Base-by-base conservation (phyloP, 2,113 vertebrate genomes). In the Agelaius phoeniceus region DNA sequence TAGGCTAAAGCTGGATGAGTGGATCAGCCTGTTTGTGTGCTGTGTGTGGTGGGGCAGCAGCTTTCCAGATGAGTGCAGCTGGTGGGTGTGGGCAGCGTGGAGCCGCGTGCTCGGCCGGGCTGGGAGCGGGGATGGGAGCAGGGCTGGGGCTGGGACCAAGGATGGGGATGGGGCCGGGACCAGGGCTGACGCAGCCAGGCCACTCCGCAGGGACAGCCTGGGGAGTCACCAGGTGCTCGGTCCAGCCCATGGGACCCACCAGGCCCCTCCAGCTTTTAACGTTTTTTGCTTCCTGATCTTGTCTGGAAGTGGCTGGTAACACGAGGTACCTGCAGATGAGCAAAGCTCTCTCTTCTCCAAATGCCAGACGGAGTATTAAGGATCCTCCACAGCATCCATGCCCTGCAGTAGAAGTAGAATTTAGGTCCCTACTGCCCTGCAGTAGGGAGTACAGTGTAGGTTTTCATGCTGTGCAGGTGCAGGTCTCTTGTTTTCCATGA, bases 211-310 rank as follows among this genome's bases (percentile, higher is more conserved):
- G 35, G 37, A 14, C 55, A 6, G 54, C 46, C 55, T 35, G 5
- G 6, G 49, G 15, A 20, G 71, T n/a, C 41, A 0, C 13, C 0
- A 1, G 44, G 33, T 3, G 13, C 9, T 11, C 2, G 10, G 11
- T 7, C n/a, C 20, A 3, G 19, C 48, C 74, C 1, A 0, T 3
- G 62, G 30, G 7, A 27, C 48, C 20, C n/a, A 5, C 30, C 39
- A 1, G 30, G 4, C 48, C 55, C n/a, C 71, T 41, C 1, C 35
- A 49, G 15, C 27, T 9, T 21, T 35, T 2, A 13, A 8, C 23
- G 4, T 24, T n/a, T 55, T 39, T 58, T 0, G 0, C 27, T 61
- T 86, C 54, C 65, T 54, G n/a, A 3, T 41, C 37, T 61, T 44
- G 44, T 28, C 51, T 74, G 30, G 13, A 3, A 0, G 2, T 17